Evolutionary conservation across 2,888 invertebrate genomes (phyloP).

Genomic region (Kryphioiulus occultus): DNA sequence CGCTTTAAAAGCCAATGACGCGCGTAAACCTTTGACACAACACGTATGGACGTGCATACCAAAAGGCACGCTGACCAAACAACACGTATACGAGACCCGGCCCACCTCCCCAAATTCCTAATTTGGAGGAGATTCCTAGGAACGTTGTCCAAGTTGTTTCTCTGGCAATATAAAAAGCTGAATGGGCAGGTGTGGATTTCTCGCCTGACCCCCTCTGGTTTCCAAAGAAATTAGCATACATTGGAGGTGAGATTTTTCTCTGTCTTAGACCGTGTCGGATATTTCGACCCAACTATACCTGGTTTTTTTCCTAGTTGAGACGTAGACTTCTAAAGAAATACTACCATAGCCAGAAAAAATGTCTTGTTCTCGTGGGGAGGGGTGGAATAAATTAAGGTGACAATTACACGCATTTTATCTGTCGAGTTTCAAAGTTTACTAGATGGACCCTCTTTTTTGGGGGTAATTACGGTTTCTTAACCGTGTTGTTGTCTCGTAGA

Average conservation of each 20-base stretch:
- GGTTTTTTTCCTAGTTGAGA: background rate
- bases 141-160: background rate
- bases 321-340: background rate
- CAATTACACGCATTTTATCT: slow-evolving; percentile 27
- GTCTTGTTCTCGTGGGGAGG: background rate
- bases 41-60: slow-evolving; percentile 26
- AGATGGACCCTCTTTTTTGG: background rate
- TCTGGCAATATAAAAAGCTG: background rate
- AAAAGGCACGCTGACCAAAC: background rate
- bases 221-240: background rate
- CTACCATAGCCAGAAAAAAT: background rate
- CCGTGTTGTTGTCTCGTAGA: background rate
- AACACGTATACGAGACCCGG: slow-evolving; percentile 9
- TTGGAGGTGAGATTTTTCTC: slow-evolving; percentile 13
- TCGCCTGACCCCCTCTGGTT: background rate
- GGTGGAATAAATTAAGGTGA: slow-evolving; percentile 30
- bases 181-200: background rate
- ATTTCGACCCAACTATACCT: background rate
- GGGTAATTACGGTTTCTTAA: slow-evolving; percentile 18
- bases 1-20: background rate
- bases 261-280: background rate
- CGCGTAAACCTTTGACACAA: slow-evolving; percentile 28
- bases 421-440: slow-evolving; percentile 2
- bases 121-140: background rate
- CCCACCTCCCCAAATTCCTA: background rate